Evolutionary conservation across 2,113 vertebrate species (phyloP).

Genomic region (Sylvietta virens): DNA sequence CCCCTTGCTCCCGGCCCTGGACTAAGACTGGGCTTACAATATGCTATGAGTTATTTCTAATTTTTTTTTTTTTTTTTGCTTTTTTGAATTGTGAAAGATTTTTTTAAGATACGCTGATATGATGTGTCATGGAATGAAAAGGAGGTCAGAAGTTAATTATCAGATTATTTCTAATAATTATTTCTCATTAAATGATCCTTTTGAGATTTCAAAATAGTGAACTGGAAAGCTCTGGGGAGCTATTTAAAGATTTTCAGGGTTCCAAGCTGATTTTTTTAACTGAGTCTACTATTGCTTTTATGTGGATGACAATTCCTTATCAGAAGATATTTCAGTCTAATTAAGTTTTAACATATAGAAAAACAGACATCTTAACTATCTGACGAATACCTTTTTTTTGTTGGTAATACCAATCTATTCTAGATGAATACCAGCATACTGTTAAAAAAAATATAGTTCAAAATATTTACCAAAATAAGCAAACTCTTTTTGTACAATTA

Average conservation of each 20-base stretch:
- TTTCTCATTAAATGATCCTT: neutral
- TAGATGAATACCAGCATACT: neutral
- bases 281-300: neutral
- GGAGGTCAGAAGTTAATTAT: neutral
- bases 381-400: neutral
- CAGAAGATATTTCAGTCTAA: neutral
- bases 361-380: neutral
- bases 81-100: neutral
- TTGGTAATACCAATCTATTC: neutral
- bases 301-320: neutral
- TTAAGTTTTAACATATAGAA: neutral
- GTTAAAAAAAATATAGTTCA: neutral
- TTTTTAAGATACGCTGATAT: neutral
- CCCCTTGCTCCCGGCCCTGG: no score
- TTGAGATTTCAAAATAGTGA: neutral
- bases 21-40: no score
- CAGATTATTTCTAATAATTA: neutral
- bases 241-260: neutral
- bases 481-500: rapidly evolving
- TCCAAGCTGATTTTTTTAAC: neutral
- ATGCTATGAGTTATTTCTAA: neutral
- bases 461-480: neutral
- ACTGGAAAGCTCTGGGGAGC: neutral
- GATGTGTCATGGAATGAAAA: neutral
- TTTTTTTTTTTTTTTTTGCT: neutral